Evolutionary conservation across 2,888 invertebrate genomes (phyloP).

Genomic region (Ashinkailepas kermadecensis): DNA sequence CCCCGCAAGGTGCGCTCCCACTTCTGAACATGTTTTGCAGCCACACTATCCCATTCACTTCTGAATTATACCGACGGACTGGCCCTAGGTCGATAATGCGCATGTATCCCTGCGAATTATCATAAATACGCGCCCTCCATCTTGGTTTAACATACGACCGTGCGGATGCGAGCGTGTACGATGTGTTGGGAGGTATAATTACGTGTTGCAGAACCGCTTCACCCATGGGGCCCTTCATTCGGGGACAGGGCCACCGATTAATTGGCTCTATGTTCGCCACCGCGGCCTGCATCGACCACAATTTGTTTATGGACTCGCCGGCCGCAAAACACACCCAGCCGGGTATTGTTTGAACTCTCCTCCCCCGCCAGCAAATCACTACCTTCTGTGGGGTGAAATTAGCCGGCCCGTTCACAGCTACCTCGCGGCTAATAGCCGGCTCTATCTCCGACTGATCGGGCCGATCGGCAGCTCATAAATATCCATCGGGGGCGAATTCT

Average conservation of each 20-base stretch:
- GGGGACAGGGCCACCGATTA: background rate
- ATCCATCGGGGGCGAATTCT: slow-evolving; percentile 12
- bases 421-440: slow-evolving; percentile 2
- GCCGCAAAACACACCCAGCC: slow-evolving; percentile 10
- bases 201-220: background rate
- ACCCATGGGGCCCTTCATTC: background rate
- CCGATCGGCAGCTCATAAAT: slow-evolving; percentile 14
- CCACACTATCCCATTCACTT: background rate
- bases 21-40: slow-evolving; percentile 9
- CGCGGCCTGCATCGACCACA: background rate
- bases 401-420: slow-evolving; percentile 9
- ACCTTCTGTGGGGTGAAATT: slow-evolving; percentile 7
- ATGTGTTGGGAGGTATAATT: background rate
- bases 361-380: slow-evolving; percentile 3
- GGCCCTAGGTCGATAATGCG: background rate
- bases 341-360: slow-evolving; percentile 2
- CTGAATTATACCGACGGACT: background rate
- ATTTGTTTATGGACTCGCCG: slow-evolving; percentile 11
- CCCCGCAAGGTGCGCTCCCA: too few relatives aligned
- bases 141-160: slow-evolving; percentile 9
- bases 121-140: slow-evolving; percentile 12
- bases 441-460: background rate
- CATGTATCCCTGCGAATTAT: background rate
- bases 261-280: background rate
- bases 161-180: background rate